phyloP scores from a whole-genome alignment of 2,888 invertebrate genomes.

The Drosophila sordidula region DNA sequence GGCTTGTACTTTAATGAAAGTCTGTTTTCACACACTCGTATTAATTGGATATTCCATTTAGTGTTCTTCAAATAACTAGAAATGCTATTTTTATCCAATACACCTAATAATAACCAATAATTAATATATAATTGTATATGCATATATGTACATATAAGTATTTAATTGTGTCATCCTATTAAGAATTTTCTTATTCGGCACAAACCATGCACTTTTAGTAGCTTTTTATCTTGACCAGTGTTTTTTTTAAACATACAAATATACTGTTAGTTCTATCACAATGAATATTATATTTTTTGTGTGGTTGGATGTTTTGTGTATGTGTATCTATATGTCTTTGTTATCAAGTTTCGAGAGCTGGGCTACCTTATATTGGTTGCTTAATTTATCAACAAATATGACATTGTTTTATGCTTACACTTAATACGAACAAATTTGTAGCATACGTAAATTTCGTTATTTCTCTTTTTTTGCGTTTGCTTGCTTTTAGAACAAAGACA shows the following conservation, averaged over 20 bases:
- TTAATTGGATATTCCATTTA: no score
- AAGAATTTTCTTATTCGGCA: conserved; percentile 32
- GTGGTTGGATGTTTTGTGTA: conserved; percentile 31
- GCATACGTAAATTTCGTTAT: conserved; percentile 36
- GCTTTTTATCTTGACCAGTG: conserved; percentile 19
- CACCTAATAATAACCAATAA: conserved; percentile 1
- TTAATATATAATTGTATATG: conserved; percentile 8
- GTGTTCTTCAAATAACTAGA: no score
- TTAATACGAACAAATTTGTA: conserved; percentile 43
- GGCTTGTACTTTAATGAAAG: neutral
- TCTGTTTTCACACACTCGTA: no score
- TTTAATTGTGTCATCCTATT: conserved; percentile 40
- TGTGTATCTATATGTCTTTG: conserved; percentile 48
- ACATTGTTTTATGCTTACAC: conserved; percentile 40
- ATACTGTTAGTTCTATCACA: conserved; percentile 76
- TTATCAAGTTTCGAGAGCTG: conserved; percentile 31
- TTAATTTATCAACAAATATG: conserved; percentile 28
- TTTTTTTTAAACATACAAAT: conserved; percentile 61
- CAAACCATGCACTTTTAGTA: conserved; percentile 34
- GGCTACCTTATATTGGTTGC: conserved; percentile 18
- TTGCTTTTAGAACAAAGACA: conserved; percentile 76
- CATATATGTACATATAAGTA: conserved; percentile 37
- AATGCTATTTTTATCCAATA: no score
- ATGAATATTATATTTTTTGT: conserved; percentile 61
- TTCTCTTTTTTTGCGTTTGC: conserved; percentile 25